Evolutionary conservation across 2,797 vertebrate genomes (phyloP).

Genomic region (Eidolon dupreanum): DNA sequence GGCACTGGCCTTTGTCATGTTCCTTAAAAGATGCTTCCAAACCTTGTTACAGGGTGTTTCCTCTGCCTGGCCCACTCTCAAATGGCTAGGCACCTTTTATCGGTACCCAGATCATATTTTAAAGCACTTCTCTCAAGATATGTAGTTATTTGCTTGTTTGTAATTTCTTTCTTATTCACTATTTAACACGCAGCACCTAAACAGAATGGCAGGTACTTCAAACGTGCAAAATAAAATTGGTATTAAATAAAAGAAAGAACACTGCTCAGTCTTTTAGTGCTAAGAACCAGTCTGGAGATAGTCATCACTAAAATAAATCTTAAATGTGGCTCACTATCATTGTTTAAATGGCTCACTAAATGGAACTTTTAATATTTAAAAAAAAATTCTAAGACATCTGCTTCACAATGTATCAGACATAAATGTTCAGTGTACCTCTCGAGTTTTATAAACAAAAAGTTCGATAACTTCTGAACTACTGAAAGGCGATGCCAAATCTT

Average conservation of each 20-base stretch:
- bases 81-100: neutral
- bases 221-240: neutral
- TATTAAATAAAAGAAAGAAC: neutral
- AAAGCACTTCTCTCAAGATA: neutral
- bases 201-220: neutral
- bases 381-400: neutral
- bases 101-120: neutral
- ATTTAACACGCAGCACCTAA: neutral
- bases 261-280: neutral
- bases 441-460: neutral
- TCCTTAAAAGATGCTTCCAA: neutral
- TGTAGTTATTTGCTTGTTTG: neutral
- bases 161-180: neutral
- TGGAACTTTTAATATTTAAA: neutral
- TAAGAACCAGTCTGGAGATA: neutral
- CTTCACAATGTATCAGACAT: neutral
- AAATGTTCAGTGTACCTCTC: neutral
- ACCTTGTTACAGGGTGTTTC: rapidly evolving
- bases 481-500: neutral
- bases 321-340: neutral
- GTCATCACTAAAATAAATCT: neutral
- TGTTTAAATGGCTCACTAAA: neutral
- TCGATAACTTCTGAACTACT: neutral
- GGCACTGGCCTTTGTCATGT: neutral
- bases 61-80: neutral